A percentile compares a stretch with the other conserved stretches of the same genome.
These are phyloP conservation scores for Mayetiola destructor DNA, from an alignment of 2,888 invertebrate species.

Conservation along the genomic window DNA sequence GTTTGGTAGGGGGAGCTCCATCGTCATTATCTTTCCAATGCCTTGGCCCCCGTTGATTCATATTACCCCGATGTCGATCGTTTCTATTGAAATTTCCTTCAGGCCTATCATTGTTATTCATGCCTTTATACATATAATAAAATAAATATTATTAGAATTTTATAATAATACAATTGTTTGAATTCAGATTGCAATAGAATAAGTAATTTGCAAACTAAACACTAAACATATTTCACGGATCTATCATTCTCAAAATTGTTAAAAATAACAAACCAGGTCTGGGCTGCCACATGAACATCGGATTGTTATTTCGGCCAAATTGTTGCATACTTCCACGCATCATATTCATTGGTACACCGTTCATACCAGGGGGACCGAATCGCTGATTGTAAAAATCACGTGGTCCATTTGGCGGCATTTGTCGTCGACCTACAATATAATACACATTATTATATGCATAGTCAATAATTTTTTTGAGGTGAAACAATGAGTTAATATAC, in stretches of 20 bases:
- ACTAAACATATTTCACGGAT: too few relatives aligned
- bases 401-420: constrained; percentile 15
- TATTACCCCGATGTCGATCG: constrained; percentile 3
- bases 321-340: constrained; percentile 20
- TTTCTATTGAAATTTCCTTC: constrained; percentile 9
- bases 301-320: constrained; percentile 21
- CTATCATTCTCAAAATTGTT: too few relatives aligned
- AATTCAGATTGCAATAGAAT: too few relatives aligned
- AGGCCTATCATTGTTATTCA: constrained; percentile 13
- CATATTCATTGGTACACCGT: constrained; percentile 16
- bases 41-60: neutral
- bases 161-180: neutral
- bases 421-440: neutral
- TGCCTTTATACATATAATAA: neutral
- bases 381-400: constrained; percentile 23
- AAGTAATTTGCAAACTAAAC: too few relatives aligned
- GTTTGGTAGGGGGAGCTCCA: neutral
- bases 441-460: neutral
- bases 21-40: constrained; percentile 14
- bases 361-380: constrained; percentile 25
- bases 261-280: constrained; percentile 8
- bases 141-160: neutral
- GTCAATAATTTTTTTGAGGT: too few relatives aligned
- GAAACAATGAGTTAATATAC: neutral
- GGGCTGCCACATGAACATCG: constrained; percentile 22